phyloP scores from a whole-genome alignment of 37 sponge, comb jelly and placozoan genomes.

The Chondrosia reniformis region DNA sequence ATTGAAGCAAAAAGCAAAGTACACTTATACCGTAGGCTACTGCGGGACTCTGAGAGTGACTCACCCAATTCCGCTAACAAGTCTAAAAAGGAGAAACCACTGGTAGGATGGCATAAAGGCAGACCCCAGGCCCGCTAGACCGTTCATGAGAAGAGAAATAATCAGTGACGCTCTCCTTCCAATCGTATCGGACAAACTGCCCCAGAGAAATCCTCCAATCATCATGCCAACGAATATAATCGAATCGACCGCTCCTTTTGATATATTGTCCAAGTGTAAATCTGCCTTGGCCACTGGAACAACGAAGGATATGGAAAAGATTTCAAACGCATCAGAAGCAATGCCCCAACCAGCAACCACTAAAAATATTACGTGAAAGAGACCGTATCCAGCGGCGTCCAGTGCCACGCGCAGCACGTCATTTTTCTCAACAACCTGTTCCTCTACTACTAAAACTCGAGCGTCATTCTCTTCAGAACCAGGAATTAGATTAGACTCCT shows the following conservation, averaged over 20 bases:
- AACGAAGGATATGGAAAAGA: not conserved
- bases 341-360: not conserved
- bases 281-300: not conserved
- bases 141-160: not conserved
- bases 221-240: not conserved
- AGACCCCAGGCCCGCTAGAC: not conserved
- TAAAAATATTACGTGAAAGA: not conserved
- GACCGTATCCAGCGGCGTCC: not conserved
- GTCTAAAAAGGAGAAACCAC: not conserved
- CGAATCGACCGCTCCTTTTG: not conserved
- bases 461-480: no score
- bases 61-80: not conserved
- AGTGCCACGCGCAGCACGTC: no score
- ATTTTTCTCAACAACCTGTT: no score
- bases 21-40: not conserved
- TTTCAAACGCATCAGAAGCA: not conserved
- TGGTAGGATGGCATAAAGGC: not conserved
- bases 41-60: no score
- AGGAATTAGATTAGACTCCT: no score
- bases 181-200: not conserved
- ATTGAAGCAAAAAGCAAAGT: conserved; percentile 27
- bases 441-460: no score
- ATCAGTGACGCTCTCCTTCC: not conserved
- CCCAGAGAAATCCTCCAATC: not conserved
- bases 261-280: not conserved